phyloP scores from a whole-genome alignment of 1,140 invertebrate genomes.

The Halotydeus destructor region DNA sequence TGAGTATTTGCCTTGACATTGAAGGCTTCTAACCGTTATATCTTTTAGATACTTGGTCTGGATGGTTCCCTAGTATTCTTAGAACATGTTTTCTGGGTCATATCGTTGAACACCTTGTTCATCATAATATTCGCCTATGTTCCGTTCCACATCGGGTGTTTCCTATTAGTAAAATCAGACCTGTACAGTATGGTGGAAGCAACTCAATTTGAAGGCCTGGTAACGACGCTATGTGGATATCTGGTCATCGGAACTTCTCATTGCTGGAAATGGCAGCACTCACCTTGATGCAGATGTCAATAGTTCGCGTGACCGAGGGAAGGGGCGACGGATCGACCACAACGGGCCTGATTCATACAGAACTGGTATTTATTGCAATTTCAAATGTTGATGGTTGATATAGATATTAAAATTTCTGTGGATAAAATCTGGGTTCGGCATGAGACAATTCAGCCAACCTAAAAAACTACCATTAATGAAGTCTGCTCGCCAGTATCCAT shows the following conservation, averaged over 20 bases:
- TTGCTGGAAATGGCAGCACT: too few relatives aligned
- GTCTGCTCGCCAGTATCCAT: too few relatives aligned
- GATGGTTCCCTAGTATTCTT: slow-evolving; percentile 92
- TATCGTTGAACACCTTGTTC: slow-evolving; percentile 87
- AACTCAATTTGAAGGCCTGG: slow-evolving; percentile 63
- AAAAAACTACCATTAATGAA: too few relatives aligned
- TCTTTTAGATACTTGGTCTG: slow-evolving; percentile 55
- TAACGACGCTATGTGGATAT: slow-evolving; percentile 84
- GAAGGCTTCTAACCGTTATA: slow-evolving; percentile 11
- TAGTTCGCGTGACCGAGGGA: too few relatives aligned
- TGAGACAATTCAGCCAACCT: too few relatives aligned
- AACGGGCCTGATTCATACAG: too few relatives aligned
- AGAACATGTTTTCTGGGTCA: slow-evolving; percentile 98
- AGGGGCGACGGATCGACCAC: too few relatives aligned
- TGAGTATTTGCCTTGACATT: slow-evolving; percentile 17
- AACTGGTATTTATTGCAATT: too few relatives aligned
- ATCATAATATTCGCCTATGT: slow-evolving; percentile 77
- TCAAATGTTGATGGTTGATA: too few relatives aligned
- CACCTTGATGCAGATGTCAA: too few relatives aligned
- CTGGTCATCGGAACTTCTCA: slow-evolving; percentile 78
- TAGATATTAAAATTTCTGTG: too few relatives aligned
- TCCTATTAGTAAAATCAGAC: slow-evolving; percentile 50
- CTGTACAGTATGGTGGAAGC: slow-evolving; percentile 40
- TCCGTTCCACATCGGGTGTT: slow-evolving; percentile 82
- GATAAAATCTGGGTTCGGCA: too few relatives aligned